Base-by-base conservation (phyloP, 2,888 invertebrate species). In the Orthonevra nobilis region DNA sequence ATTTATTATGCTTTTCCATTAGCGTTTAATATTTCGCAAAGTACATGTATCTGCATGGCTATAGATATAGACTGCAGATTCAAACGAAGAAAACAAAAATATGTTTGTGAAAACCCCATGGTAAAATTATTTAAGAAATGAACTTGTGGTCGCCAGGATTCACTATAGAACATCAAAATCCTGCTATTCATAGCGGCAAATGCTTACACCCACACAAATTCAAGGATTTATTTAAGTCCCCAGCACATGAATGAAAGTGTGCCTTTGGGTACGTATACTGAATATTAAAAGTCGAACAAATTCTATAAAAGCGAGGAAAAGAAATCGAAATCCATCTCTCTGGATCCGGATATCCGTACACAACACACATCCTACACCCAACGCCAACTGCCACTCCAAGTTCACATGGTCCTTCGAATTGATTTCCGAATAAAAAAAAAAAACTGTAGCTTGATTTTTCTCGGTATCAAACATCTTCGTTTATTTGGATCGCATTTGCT, bases 311-410 rank as follows among this genome's bases (percentile, higher is more conserved):
- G 28, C 1, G 14, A 36, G 23, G n/a, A n/a, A 52, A 48, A 19
- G 6, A 19, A 14, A 52, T 52, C 52, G n/a, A 52, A 52, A 36
- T 36, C 15, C 36, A 52, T 36, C 34, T 34, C 36, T 36, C 23
- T 17, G 34, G n/a, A 15, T 9, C 36, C 52, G 15, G 23, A 36
- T 14, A 23, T 36, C 23, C 30, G 19, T 40, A 14, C 7, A 7
- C 17, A 36, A n/a, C 23, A 15, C n/a, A 9, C 9, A 20, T 14
- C n/a, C n/a, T n/a, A n/a, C n/a, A n/a, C n/a, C n/a, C n/a, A n/a
- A n/a, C n/a, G n/a, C n/a, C n/a, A n/a, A n/a, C n/a, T n/a, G n/a
- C n/a, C n/a, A n/a, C n/a, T n/a, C n/a, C n/a, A n/a, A n/a, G 28
- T 17, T 3, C 30, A 10, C 10, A 17, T 14, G 23, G 23, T 5